Conservation (phyloP, 2,113 vertebrate species). For the Ctenomys sociabilis region DNA sequence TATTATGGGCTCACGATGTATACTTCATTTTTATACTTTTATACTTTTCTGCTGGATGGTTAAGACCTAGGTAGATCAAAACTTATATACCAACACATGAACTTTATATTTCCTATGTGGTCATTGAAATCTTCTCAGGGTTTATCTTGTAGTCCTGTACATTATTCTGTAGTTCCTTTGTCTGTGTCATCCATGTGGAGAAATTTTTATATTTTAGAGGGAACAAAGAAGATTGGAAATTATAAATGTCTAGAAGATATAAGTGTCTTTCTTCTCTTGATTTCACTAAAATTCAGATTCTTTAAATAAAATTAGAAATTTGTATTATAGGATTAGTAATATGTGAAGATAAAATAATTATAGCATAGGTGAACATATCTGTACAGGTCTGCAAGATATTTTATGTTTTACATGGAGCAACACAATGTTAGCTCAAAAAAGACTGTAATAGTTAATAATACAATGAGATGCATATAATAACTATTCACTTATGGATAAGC, state of each 20-base stretch:
- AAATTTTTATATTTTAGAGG: neutral
- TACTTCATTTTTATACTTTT: too few species aligned
- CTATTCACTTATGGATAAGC: neutral
- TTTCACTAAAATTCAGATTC: neutral
- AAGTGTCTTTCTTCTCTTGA: neutral
- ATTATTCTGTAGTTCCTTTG: too few species aligned
- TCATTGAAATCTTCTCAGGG: too few species aligned
- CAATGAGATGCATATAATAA: too few species aligned
- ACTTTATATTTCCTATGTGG: too few species aligned
- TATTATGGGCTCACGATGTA: too few species aligned
- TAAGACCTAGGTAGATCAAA: too few species aligned
- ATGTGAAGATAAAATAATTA: neutral
- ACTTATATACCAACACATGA: too few species aligned
- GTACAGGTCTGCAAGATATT: neutral
- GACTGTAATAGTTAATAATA: neutral
- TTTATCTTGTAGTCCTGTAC: too few species aligned
- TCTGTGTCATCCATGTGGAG: too few species aligned
- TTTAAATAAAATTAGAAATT: neutral
- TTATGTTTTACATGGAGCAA: neutral
- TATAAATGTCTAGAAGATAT: neutral
- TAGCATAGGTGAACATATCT: neutral
- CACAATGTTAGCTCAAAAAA: neutral
- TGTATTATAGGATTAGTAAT: neutral
- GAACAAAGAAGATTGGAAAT: neutral
- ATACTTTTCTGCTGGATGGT: too few species aligned